Base-by-base conservation (phyloP, 2,113 vertebrate species). In the Chunga burmeisteri region DNA sequence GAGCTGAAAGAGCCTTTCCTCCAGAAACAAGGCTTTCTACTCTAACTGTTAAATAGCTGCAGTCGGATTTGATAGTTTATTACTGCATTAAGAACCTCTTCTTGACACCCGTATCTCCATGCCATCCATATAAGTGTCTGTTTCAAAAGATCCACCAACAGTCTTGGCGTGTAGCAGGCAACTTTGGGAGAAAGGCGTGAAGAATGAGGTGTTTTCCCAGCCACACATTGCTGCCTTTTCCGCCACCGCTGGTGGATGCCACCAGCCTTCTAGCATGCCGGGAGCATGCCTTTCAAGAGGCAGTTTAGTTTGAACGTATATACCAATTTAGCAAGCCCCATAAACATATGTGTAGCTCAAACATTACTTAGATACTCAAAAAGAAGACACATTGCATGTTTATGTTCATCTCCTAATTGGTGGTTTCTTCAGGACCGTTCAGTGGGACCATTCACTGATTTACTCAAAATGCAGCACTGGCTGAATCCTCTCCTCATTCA, bases 1-100 rank as follows among this genome's bases (percentile, higher is more conserved):
- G 83, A 92, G 70, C 92, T 97, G 91, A 97, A 97, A 97, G 92
- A 93, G 91, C 91, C 90, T 91, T 96, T 96, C 86, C 90, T 96
- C 44, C 55, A 72, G 74, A 93, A 96, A 95, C 82, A 96, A 87
- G 82, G 77, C 86, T 81, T 81, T 85, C 73, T 90, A 40, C 86
- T 78, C 77, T 61, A 86, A 61, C 85, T 78, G 38, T 91, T 92
- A 94, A 97, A 96, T 93, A 87, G 86, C 83, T 84, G 77, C 65
- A 93, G 95, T 92, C 93, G 95, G 75, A 61, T 44, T 46, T 90
- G 81, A 94, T 82, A 52, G 82, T 86, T 95, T 86, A 73, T 87
- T 78, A 22, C 47, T 72, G 67, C 52, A 61, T 78, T 93, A 85
- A 90, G 84, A 94, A 93, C 71, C 74, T 85, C 27, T 44, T 88